These are phyloP conservation scores for Dolomedes plantarius DNA, from an alignment of 2,888 invertebrate species.

Conservation along the genomic window DNA sequence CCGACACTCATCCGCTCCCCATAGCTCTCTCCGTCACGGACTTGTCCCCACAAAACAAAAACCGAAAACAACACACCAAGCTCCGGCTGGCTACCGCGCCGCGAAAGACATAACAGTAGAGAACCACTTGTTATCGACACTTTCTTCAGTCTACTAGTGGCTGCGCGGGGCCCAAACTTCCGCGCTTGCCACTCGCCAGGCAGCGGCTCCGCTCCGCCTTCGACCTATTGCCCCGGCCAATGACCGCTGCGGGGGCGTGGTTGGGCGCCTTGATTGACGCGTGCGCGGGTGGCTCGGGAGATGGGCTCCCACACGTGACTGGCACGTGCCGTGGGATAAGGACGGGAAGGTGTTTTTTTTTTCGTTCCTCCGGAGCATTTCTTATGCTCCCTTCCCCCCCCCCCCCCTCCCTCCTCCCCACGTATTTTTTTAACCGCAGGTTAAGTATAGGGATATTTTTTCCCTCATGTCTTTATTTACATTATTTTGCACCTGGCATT, in stretches of 20 bases:
- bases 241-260: slow-evolving; percentile 23
- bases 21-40: neutral
- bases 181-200: slow-evolving; percentile 7
- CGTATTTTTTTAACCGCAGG: no score
- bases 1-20: no score
- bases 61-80: neutral
- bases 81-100: neutral
- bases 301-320: slow-evolving; percentile 26
- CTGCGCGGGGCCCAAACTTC: neutral
- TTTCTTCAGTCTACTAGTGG: slow-evolving; percentile 18
- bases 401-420: neutral
- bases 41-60: neutral
- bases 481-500: neutral
- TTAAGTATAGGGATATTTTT: neutral
- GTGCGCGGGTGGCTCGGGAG: slow-evolving; percentile 20
- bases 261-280: slow-evolving; percentile 27
- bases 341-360: neutral
- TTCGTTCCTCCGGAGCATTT: neutral
- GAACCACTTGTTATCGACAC: slow-evolving; percentile 40
- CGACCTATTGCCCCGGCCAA: slow-evolving; percentile 17
- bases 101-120: neutral
- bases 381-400: neutral
- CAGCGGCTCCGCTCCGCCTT: slow-evolving; percentile 17
- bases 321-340: slow-evolving; percentile 44
- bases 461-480: neutral